These are phyloP conservation scores for Enteromius paludinosus DNA, from an alignment of 2,797 vertebrate species.

Conservation along the genomic window DNA sequence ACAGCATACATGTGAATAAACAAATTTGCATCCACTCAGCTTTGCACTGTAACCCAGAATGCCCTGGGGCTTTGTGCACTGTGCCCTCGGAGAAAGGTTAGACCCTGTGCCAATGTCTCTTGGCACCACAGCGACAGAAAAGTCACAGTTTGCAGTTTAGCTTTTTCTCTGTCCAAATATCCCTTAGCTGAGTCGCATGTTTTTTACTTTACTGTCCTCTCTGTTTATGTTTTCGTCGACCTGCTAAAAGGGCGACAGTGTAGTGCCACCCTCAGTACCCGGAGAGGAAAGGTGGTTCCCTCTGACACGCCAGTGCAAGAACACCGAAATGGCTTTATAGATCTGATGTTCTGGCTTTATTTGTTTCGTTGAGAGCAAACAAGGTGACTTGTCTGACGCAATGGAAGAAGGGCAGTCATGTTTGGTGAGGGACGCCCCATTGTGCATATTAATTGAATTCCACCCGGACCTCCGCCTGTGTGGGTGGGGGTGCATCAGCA, in stretches of 20 bases:
- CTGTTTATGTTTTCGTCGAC: slow-evolving; percentile 30
- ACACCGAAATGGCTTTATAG: slow-evolving; percentile 25
- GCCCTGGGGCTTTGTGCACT: slow-evolving; percentile 5
- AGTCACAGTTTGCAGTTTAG: slow-evolving; percentile 23
- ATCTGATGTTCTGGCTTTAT: slow-evolving; percentile 12
- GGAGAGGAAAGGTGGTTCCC: slow-evolving; percentile 1
- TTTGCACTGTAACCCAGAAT: slow-evolving; percentile 44
- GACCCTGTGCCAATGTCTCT: slow-evolving; percentile 12
- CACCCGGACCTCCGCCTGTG: slow-evolving; percentile 54
- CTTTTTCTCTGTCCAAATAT: slow-evolving; percentile 15
- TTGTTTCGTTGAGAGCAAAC: slow-evolving; percentile 50
- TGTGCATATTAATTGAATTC: slow-evolving; percentile 63
- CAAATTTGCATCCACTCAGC: slow-evolving; percentile 39
- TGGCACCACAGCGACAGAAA: slow-evolving; percentile 24
- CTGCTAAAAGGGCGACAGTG: neutral
- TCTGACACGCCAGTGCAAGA: neutral
- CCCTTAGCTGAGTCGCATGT: slow-evolving; percentile 47
- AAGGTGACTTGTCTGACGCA: slow-evolving; percentile 58
- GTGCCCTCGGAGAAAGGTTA: slow-evolving; percentile 24
- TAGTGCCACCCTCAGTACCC: neutral
- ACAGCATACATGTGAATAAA: slow-evolving; percentile 31
- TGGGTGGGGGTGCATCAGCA: slow-evolving; percentile 27
- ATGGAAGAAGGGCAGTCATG: slow-evolving; percentile 55
- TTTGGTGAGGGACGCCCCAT: slow-evolving; percentile 45
- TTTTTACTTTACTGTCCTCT: slow-evolving; percentile 49